Evolutionary conservation across 2,888 invertebrate species (phyloP).

Genomic region (Uropetala carovei): DNA sequence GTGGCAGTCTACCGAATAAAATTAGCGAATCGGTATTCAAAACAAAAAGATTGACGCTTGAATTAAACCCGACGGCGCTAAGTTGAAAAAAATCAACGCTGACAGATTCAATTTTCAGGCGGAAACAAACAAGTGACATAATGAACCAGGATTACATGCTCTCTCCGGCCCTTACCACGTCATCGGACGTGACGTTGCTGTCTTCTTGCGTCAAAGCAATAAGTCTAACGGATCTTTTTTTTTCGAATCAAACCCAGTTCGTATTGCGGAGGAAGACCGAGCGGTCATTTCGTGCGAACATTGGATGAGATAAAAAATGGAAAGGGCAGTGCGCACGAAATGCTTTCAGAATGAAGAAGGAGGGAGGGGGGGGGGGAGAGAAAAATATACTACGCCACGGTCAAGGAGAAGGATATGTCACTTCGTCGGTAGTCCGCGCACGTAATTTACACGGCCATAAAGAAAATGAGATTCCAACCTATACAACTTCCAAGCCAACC

Average conservation of each 20-base stretch:
- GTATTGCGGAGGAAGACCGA: slow-evolving; percentile 10
- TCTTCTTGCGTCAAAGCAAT: not conserved
- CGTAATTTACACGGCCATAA: slow-evolving; percentile 32
- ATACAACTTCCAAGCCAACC: not conserved
- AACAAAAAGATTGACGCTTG: not conserved
- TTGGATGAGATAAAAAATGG: slow-evolving; percentile 9
- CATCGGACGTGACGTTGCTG: not conserved
- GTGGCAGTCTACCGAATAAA: not conserved
- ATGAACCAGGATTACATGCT: not conserved
- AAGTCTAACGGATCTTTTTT: not conserved
- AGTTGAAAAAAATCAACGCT: not conserved
- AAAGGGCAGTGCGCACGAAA: slow-evolving; percentile 17
- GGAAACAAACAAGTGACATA: slow-evolving; percentile 19
- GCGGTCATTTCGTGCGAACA: not conserved
- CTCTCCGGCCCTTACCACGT: not conserved
- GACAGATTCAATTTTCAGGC: not conserved
- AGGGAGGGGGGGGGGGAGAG: too few relatives aligned
- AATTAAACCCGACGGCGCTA: not conserved
- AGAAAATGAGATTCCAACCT: slow-evolving; percentile 23
- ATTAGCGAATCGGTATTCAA: not conserved
- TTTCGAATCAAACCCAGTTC: not conserved
- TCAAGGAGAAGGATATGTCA: slow-evolving; percentile 24
- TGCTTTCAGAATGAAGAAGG: not conserved
- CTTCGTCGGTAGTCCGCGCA: slow-evolving; percentile 13
- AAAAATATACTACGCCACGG: slow-evolving; percentile 1